phyloP scores from a whole-genome alignment of 2,113 vertebrate genomes.

The Benitochromis conjunctus region DNA sequence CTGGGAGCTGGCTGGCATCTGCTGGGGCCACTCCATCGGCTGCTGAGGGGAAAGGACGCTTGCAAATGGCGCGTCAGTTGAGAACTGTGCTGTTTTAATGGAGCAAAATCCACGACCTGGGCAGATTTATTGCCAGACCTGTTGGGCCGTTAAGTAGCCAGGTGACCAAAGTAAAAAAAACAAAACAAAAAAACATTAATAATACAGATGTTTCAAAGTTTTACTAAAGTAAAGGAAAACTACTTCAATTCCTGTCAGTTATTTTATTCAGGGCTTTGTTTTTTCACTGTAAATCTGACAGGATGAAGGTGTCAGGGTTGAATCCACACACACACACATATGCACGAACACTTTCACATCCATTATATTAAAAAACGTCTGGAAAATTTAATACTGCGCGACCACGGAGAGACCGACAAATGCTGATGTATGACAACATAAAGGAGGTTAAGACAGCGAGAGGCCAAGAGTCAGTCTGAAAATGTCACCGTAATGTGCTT shows the following conservation, averaged over 20 bases:
- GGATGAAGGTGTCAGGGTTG: neutral
- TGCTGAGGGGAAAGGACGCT: neutral
- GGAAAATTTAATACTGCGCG: neutral
- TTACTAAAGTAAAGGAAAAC: neutral
- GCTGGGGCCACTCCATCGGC: constrained; percentile 25
- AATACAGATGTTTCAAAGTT: neutral
- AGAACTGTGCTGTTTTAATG: neutral
- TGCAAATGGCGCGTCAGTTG: neutral
- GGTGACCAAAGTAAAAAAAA: neutral
- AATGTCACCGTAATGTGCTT: constrained; percentile 16
- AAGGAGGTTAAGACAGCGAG: constrained; percentile 4
- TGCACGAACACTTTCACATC: neutral
- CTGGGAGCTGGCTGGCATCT: constrained; percentile 44
- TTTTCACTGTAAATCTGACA: neutral
- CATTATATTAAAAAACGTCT: neutral
- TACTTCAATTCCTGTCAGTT: neutral
- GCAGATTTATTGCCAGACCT: neutral
- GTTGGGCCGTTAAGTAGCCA: neutral
- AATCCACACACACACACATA: neutral
- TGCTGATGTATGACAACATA: neutral
- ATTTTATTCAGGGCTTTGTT: neutral
- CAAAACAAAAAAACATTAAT: neutral
- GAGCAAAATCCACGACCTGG: neutral
- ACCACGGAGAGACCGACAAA: neutral
- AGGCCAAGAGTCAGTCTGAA: constrained; percentile 20